Conservation (phyloP, 1,140 invertebrate genomes). For the Camponotus floridanus region DNA sequence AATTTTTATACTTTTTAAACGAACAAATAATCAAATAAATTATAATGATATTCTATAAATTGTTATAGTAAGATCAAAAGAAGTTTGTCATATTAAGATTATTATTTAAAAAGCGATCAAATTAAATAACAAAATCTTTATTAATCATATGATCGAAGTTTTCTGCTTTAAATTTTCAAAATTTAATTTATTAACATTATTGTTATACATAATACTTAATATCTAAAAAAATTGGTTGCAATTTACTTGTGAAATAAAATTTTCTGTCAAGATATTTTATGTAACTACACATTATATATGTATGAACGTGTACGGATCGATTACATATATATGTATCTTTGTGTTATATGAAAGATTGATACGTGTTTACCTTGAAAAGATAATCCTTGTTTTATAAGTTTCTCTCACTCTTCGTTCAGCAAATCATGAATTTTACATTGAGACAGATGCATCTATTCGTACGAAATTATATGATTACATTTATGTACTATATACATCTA, state of each 20-base stretch:
- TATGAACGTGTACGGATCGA: neutral
- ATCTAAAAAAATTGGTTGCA: too few relatives aligned
- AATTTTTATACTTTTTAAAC: too few relatives aligned
- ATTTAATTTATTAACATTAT: too few relatives aligned
- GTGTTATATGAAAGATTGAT: neutral
- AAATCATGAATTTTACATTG: constrained; percentile 53
- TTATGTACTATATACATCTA: constrained; percentile 24
- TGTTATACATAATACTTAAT: too few relatives aligned
- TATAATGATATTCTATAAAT: too few relatives aligned
- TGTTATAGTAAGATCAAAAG: neutral
- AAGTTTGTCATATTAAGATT: neutral
- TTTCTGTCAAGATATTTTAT: neutral
- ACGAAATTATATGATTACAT: constrained; percentile 24
- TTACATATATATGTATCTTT: neutral
- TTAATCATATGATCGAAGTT: neutral
- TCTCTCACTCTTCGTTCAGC: neutral
- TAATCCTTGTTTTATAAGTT: constrained; percentile 16
- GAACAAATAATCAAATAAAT: too few relatives aligned
- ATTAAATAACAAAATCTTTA: neutral
- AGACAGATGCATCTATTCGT: constrained; percentile 25
- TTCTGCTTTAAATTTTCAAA: too few relatives aligned
- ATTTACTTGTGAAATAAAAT: too few relatives aligned
- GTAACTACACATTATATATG: neutral
- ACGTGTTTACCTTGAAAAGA: neutral
- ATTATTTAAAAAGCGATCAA: neutral